Conservation (phyloP, 2,797 vertebrate genomes). For the Paramormyrops hopkinsi region DNA sequence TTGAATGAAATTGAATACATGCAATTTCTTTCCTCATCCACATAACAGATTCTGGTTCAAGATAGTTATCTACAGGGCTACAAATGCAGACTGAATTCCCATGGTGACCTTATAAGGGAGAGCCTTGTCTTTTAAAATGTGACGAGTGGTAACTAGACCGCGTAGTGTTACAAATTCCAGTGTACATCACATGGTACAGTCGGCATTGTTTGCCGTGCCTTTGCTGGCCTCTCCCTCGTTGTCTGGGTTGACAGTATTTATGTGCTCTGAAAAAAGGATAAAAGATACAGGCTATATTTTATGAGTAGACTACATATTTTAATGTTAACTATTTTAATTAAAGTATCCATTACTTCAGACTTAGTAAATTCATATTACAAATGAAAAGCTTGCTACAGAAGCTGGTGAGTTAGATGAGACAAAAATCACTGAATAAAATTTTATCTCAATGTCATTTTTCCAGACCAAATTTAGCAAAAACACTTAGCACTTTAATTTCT, state of each 20-base stretch:
- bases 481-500: not conserved
- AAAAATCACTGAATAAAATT: not conserved
- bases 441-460: not conserved
- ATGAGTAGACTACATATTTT: not conserved
- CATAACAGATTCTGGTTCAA: not conserved
- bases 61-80: not conserved
- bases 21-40: not conserved
- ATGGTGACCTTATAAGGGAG: not conserved
- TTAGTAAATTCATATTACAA: not conserved
- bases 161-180: not conserved
- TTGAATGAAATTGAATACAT: not conserved
- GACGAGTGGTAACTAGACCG: not conserved
- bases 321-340: not conserved
- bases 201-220: not conserved
- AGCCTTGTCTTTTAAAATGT: not conserved
- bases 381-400: not conserved
- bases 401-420: not conserved
- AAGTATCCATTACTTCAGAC: not conserved
- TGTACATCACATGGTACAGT: not conserved
- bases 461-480: not conserved
- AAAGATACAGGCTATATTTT: constrained; percentile 18
- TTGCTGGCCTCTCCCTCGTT: not conserved
- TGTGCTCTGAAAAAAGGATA: constrained; percentile 20
- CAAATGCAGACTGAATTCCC: not conserved
- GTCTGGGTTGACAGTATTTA: constrained; percentile 10